Base-by-base conservation (phyloP, 2,113 vertebrate species). In the Orycteropus afer region DNA sequence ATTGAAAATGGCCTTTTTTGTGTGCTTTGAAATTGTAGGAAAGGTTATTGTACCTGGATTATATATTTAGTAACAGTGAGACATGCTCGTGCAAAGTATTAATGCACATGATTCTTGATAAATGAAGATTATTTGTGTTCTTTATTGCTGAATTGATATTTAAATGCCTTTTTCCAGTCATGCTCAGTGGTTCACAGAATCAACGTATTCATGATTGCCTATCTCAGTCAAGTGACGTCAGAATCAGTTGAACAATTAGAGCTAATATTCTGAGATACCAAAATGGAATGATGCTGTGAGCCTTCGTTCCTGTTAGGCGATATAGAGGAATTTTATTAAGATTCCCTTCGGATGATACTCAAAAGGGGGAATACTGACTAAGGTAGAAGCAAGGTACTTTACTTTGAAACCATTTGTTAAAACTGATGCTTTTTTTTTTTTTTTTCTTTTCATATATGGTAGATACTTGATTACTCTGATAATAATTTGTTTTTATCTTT, bases 401-500 rank as follows among this genome's bases (percentile, higher is more conserved):
- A n/a, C 55, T 73, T 69, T 81, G 76, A 69, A 81, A 9, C 25
- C 11, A 37, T 25, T 55, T 71, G 49, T 67, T 49, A 86, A 94
- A 85, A 6, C 14, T 45, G 23, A 90, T 49, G 25, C 9, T 57
- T 88, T 57, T 65, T 83, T 81, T 61, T 29, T 13, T 29, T 29
- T 17, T 49, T 71, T 47, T 87, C 69, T 49, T 37, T 34, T n/a
- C n/a, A 13, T 32, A 13, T 59, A 14, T 6, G 7, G 1, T 67
- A 3, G 55, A 74, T 84, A 42, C 63, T 89, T 88, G 67, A 65
- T 86, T 61, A 67, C 10, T 74, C 11, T 37, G 22, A 3, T 67
- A 42, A 34, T 79, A 22, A 25, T 77, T 91, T 47, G 73, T 69
- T 96, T 29, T 79, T 92, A 92, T 92, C 59, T 34, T 13, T 29